Conservation (phyloP, 2,113 vertebrate species). For the Delphinus delphis region DNA sequence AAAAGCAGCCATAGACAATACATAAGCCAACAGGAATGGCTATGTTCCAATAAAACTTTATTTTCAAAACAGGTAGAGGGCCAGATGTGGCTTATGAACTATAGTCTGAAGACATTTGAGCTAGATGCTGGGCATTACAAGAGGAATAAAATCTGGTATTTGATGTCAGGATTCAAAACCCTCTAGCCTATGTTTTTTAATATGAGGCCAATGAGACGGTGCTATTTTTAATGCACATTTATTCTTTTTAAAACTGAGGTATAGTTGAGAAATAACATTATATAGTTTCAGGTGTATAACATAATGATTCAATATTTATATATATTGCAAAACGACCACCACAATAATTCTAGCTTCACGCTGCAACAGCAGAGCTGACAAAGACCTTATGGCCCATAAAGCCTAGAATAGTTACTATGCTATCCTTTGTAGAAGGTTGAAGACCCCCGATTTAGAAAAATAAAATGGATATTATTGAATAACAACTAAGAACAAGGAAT, state of each 20-base stretch:
- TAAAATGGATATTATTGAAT: background rate
- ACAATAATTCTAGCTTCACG: background rate
- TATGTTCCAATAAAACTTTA: background rate
- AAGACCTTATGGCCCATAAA: background rate
- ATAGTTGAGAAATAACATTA: background rate
- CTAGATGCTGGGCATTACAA: background rate
- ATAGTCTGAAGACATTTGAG: background rate
- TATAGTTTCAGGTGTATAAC: background rate
- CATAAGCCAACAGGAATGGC: background rate
- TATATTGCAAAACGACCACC: background rate
- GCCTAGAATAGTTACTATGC: background rate
- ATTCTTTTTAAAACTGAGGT: background rate
- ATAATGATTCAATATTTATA: background rate
- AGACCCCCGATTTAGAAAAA: background rate
- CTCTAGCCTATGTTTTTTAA: background rate
- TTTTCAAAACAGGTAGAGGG: background rate
- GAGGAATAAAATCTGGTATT: background rate
- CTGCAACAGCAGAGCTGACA: background rate
- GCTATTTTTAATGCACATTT: background rate
- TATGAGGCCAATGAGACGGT: background rate
- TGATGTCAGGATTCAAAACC: background rate
- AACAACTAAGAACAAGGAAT: constrained; percentile 14
- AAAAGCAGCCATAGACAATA: background rate
- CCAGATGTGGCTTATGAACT: background rate
- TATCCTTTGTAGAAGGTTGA: background rate